These are phyloP conservation scores for Pristionchus japonicus DNA, from an alignment of 2,888 invertebrate genomes.

Conservation along the genomic window DNA sequence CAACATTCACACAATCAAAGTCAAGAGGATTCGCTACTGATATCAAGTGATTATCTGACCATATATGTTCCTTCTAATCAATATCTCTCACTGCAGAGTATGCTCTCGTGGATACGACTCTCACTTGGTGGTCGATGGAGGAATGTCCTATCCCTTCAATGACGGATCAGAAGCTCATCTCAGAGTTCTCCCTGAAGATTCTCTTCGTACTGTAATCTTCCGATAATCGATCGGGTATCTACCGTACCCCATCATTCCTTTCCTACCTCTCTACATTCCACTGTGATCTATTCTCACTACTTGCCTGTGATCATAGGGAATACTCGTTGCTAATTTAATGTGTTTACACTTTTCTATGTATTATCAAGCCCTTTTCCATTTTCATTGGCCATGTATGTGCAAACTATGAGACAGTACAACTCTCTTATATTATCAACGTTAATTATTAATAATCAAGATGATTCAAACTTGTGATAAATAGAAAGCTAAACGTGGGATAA, in stretches of 20 bases:
- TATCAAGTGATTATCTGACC: constrained; percentile 76
- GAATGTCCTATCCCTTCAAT: constrained; percentile 92
- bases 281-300: neutral
- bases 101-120: constrained; percentile 90
- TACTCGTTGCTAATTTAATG: constrained; percentile 2
- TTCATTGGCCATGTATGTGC: neutral
- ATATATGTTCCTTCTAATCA: neutral
- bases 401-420: neutral
- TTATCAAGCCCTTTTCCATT: neutral
- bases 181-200: constrained; percentile 88
- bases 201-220: constrained; percentile 84
- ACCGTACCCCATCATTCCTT: neutral
- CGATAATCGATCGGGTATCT: constrained; percentile 49
- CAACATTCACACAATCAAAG: constrained; percentile 85
- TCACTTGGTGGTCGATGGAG: constrained; percentile 93
- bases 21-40: constrained; percentile 76
- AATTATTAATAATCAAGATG: constrained; percentile 15
- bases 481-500: neutral
- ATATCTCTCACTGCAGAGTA: constrained; percentile 74
- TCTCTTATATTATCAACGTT: neutral
- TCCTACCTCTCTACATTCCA: constrained; percentile 6
- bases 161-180: constrained; percentile 90
- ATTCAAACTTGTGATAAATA: constrained; percentile 11
- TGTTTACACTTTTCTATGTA: neutral
- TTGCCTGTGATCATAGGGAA: constrained; percentile 28